phyloP scores from a whole-genome alignment of 2,888 invertebrate species.

The Steromphala cineraria region DNA sequence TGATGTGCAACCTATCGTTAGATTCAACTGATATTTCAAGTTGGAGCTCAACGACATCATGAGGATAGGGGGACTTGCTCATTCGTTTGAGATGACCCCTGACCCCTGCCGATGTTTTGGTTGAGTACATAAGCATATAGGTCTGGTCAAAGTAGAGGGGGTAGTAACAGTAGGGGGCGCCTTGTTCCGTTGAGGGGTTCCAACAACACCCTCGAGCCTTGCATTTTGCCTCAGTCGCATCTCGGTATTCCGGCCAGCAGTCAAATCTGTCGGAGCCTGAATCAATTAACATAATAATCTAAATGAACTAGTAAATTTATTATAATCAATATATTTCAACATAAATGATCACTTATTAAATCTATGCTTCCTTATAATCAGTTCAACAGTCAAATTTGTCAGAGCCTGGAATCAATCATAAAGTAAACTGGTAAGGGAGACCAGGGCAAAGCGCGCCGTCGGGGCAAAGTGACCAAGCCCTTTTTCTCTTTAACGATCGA shows the following conservation, averaged over 20 bases:
- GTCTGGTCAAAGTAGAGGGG: slow-evolving; percentile 21
- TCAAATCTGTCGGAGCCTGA: slow-evolving; percentile 32
- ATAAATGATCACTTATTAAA: too few relatives aligned
- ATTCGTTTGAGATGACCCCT: background rate
- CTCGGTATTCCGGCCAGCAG: slow-evolving; percentile 36
- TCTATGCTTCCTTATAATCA: slow-evolving; percentile 23
- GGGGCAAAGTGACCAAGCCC: too few relatives aligned
- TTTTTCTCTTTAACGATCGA: too few relatives aligned
- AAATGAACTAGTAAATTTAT: too few relatives aligned
- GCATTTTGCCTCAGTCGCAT: slow-evolving; percentile 28
- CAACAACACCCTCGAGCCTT: slow-evolving; percentile 36
- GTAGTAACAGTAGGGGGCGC: slow-evolving; percentile 40
- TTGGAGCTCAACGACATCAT: background rate
- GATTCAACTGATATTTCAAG: background rate
- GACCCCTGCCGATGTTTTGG: background rate
- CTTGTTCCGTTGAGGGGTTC: background rate
- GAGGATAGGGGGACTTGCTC: slow-evolving; percentile 1
- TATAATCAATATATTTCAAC: too few relatives aligned
- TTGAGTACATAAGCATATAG: background rate
- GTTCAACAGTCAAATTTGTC: slow-evolving; percentile 42
- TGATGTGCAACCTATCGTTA: background rate
- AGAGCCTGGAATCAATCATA: too few relatives aligned
- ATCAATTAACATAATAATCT: too few relatives aligned
- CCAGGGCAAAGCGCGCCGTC: too few relatives aligned
- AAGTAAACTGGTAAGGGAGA: too few relatives aligned